Base-by-base conservation (phyloP, 2,113 vertebrate genomes). In the Psilopsiagon aymara region DNA sequence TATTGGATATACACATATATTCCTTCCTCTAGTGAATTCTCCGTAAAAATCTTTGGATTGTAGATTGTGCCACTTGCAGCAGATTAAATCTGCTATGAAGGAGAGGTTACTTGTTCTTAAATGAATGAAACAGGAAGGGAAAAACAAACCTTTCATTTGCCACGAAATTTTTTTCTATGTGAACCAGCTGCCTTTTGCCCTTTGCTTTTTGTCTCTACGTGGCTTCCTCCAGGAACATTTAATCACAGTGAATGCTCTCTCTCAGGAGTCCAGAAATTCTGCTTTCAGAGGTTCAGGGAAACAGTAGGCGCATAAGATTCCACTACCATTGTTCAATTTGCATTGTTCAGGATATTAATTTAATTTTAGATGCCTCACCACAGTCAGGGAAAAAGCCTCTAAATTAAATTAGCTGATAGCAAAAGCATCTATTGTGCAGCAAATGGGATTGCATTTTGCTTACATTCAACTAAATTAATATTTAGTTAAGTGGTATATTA, bases 371-470 rank as follows among this genome's bases (percentile, higher is more conserved):
- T 46, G 46, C 37, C 81, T 89, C 43, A 59, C 37, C 46, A 88
- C 27, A 78, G 59, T 31, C 14, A 17, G 44, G 19, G 7, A 27
- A 69, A 81, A 74, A 86, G 9, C 0, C 57, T 81, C 63, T 68
- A 53, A 86, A 94, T 88, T 85, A 88, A 70, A 92, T 91, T 75
- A 84, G 37, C 27, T 74, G 37, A 62, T 29, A 75, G 69, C 62
- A 92, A 89, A 86, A 53, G 17, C 28, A 67, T 41, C 73, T 86
- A 67, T 86, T 59, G 60, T 46, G 37, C 31, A 17, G 3, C 60
- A 92, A 92, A 94, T 49, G 43, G 69, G 83, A 91, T 29, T 78
- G 31, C 73, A 46, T 81, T 91, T 89, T 89, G 37, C 68, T 88
- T 94, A 57, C 20, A 39, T 63, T 91, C 41, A 44, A 74, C 31